A percentile compares a stretch with the other conserved stretches of the same genome.
Evolutionary conservation across 2,888 invertebrate genomes (phyloP).

Genomic region (Laothoe populi): DNA sequence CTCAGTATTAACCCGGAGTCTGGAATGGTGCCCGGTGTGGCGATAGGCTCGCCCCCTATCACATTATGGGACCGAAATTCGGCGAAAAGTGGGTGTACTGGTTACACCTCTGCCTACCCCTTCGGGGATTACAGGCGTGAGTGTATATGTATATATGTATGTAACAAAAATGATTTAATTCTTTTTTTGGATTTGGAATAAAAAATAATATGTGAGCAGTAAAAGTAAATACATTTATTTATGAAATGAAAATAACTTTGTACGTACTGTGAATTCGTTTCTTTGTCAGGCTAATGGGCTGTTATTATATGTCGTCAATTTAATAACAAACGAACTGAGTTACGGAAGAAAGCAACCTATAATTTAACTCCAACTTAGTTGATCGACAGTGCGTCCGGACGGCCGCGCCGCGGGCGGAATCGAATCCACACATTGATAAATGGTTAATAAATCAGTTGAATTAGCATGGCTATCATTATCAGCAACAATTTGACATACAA

Average conservation of each 20-base stretch:
- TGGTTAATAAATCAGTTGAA: constrained; percentile 58
- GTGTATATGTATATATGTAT: no score
- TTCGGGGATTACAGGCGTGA: no score
- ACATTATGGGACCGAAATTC: no score
- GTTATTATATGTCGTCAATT: constrained; percentile 70
- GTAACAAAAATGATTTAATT: no score
- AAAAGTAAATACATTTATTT: constrained; percentile 34
- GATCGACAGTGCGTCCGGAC: constrained; percentile 60
- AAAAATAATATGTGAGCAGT: not conserved
- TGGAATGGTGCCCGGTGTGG: no score
- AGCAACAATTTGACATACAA: constrained; percentile 24
- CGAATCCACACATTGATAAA: constrained; percentile 58
- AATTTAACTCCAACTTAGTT: constrained; percentile 65
- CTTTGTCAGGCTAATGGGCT: constrained; percentile 55
- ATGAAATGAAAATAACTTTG: constrained; percentile 59
- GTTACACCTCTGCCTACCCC: no score
- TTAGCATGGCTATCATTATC: constrained; percentile 51
- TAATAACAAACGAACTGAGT: constrained; percentile 63
- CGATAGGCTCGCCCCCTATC: no score
- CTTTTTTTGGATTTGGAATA: no score
- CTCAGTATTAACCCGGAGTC: no score
- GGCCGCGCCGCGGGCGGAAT: constrained; percentile 58
- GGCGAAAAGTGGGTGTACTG: no score
- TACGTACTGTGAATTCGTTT: constrained; percentile 51
- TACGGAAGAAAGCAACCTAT: constrained; percentile 66